Evolutionary conservation across 2,113 vertebrate species (phyloP).

Genomic region (Camarhynchus parvulus): DNA sequence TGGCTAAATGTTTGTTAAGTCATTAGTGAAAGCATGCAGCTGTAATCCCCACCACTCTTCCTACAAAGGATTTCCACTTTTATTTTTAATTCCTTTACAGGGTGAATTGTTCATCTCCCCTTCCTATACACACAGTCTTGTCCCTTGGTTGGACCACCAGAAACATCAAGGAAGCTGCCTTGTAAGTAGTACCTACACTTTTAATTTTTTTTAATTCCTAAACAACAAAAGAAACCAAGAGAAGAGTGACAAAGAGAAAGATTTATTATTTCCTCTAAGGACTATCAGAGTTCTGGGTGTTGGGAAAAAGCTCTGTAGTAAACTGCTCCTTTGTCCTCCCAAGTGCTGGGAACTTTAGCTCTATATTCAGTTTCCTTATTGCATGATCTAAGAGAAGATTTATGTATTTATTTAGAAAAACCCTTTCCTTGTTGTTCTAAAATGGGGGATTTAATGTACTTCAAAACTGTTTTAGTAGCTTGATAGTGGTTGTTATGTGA

Average conservation of each 20-base stretch:
- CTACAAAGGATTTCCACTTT: conserved; percentile 39
- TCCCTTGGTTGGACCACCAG: conserved; percentile 10
- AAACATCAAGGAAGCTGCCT: conserved; percentile 32
- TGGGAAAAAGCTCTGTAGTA: conserved; percentile 11
- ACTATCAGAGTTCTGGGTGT: background rate
- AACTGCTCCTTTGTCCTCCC: conserved; percentile 27
- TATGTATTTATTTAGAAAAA: conserved; percentile 20
- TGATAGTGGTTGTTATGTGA: background rate
- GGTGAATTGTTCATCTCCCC: conserved; percentile 5
- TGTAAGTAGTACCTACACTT: background rate
- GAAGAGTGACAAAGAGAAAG: conserved; percentile 3
- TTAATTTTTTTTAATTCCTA: background rate
- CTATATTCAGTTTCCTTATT: background rate
- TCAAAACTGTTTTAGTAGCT: background rate
- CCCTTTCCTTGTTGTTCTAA: background rate
- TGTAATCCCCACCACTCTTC: conserved; percentile 31
- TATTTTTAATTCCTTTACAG: conserved; percentile 39
- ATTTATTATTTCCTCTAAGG: conserved; percentile 40
- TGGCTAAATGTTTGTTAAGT: conserved; percentile 65
- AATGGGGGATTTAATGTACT: background rate
- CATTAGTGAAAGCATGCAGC: conserved; percentile 45
- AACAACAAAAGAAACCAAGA: conserved; percentile 16
- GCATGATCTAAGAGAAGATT: background rate
- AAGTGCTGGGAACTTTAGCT: conserved; percentile 16
- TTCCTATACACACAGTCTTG: background rate